phyloP scores from a whole-genome alignment of 2,113 vertebrate species.

The Pandion haliaetus region DNA sequence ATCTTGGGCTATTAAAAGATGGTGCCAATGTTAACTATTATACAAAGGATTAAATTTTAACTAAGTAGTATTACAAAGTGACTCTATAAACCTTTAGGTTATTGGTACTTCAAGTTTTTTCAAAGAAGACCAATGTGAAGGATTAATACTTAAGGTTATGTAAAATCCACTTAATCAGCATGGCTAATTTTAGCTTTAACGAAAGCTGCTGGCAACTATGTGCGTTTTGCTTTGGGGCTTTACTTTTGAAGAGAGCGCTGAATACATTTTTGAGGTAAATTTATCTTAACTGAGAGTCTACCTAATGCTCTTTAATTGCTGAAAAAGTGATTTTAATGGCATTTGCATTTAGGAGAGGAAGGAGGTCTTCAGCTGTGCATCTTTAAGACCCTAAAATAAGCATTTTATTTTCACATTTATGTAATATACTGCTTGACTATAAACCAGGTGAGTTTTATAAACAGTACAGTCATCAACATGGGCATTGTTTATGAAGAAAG shows the following conservation, averaged over 20 bases:
- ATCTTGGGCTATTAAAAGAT: slow-evolving; percentile 28
- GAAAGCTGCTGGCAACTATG: slow-evolving; percentile 51
- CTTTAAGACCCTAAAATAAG: slow-evolving; percentile 24
- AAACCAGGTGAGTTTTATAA: slow-evolving; percentile 11
- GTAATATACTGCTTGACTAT: neutral
- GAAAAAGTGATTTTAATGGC: slow-evolving; percentile 44
- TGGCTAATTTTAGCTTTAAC: slow-evolving; percentile 71
- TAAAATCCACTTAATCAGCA: slow-evolving; percentile 72
- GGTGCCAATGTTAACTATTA: slow-evolving; percentile 35
- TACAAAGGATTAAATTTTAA: slow-evolving; percentile 52
- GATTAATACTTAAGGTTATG: slow-evolving; percentile 66
- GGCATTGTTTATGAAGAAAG: neutral
- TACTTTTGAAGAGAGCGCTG: slow-evolving; percentile 50
- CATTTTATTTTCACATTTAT: slow-evolving; percentile 35
- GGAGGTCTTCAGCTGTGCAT: neutral
- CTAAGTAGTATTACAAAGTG: slow-evolving; percentile 57
- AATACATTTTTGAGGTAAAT: slow-evolving; percentile 64
- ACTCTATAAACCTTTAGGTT: slow-evolving; percentile 53
- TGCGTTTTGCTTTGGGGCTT: slow-evolving; percentile 60
- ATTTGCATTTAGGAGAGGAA: slow-evolving; percentile 40
- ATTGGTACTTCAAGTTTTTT: slow-evolving; percentile 43
- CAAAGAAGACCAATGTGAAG: slow-evolving; percentile 50
- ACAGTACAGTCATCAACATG: neutral
- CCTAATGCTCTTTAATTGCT: slow-evolving; percentile 59
- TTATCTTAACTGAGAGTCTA: slow-evolving; percentile 59